Evolutionary conservation across 2,797 vertebrate genomes (phyloP), one percentile per base, ranked within the genome.

Genomic region (Pangasius larnaudii): DNA sequence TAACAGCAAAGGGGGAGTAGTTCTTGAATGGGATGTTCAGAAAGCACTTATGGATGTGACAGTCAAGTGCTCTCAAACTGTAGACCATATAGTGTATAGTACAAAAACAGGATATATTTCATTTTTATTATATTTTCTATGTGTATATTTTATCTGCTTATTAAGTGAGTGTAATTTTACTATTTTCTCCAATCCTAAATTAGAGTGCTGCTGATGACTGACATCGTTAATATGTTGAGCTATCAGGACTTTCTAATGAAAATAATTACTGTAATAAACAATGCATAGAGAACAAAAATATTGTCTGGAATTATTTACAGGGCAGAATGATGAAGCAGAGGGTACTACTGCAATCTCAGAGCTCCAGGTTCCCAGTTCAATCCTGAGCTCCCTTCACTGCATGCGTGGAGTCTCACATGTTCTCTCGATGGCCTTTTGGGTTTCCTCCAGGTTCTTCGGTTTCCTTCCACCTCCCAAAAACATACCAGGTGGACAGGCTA

Each of bases 211-310:
- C 81, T 65, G 42, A 18, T 80, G 78, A 30, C 30, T 49, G 46
- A 67, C 81, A 67, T 67, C 33, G 33, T 1, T 49, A 67, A 30
- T n/a, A 51, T 84, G 51, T 3, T 51, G 46, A 84, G 30, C 18
- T 69, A 53, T 51, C 46, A 84, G n/a, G 18, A 53, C 3, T 36
- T 84, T 83, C 3, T 6, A 67, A 51, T 33, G 53, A 56, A 49
- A 51, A 16, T n/a, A 51, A 46, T 63, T 63, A n/a, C 22, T 80
- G 58, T 46, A 81, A 81, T 81, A 63, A 42, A 42, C 58, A 82
- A 8, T 63, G 58, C 39, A 53, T 8, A 53, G 10, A 22, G 63
- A 69, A 9, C 9, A 36, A 36, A 36, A 82, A 53, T 27, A 56
- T 53, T 30, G 42, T 16, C 27, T 19, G 24, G 39, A 30, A 65